Conservation (phyloP, 2,888 invertebrate species). For the Drosophila quinaria region DNA sequence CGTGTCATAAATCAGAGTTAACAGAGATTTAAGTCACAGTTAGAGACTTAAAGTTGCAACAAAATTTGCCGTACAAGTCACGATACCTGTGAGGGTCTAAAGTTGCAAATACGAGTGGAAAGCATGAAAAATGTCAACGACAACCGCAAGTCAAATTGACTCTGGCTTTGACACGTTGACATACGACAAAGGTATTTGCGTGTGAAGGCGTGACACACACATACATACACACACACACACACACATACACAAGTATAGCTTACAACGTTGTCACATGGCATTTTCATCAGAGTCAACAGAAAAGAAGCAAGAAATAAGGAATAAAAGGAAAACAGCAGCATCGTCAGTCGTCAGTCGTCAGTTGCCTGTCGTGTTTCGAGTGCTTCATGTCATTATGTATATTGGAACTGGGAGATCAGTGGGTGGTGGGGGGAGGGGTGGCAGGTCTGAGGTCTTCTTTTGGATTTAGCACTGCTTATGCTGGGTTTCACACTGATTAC, state of each 20-base stretch:
- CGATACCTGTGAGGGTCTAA: slow-evolving; percentile 34
- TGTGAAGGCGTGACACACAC: slow-evolving; percentile 36
- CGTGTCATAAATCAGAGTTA: slow-evolving; percentile 15
- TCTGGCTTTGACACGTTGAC: slow-evolving; percentile 80
- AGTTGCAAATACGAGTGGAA: slow-evolving; percentile 26
- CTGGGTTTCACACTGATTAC: slow-evolving; percentile 82
- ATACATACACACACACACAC: slow-evolving; percentile 13
- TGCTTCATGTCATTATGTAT: slow-evolving; percentile 76
- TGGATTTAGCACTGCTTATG: slow-evolving; percentile 47
- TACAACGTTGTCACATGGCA: slow-evolving; percentile 75
- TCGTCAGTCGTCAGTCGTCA: slow-evolving; percentile 9
- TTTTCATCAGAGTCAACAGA: slow-evolving; percentile 65
- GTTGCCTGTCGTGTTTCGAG: slow-evolving; percentile 49
- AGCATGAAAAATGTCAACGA: slow-evolving; percentile 55
- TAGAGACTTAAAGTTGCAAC: slow-evolving; percentile 37
- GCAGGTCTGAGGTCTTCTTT: slow-evolving; percentile 15
- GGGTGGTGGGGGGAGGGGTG: not conserved
- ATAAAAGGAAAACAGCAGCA: slow-evolving; percentile 5
- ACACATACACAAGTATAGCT: slow-evolving; percentile 53
- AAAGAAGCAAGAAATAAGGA: slow-evolving; percentile 11
- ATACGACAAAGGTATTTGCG: slow-evolving; percentile 77
- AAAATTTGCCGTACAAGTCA: slow-evolving; percentile 32
- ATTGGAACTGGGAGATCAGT: slow-evolving; percentile 57
- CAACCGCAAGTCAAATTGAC: slow-evolving; percentile 80
- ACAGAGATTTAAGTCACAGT: slow-evolving; percentile 1